Evolutionary conservation across 2,113 vertebrate species (phyloP).

Genomic region (Cathartes aura): DNA sequence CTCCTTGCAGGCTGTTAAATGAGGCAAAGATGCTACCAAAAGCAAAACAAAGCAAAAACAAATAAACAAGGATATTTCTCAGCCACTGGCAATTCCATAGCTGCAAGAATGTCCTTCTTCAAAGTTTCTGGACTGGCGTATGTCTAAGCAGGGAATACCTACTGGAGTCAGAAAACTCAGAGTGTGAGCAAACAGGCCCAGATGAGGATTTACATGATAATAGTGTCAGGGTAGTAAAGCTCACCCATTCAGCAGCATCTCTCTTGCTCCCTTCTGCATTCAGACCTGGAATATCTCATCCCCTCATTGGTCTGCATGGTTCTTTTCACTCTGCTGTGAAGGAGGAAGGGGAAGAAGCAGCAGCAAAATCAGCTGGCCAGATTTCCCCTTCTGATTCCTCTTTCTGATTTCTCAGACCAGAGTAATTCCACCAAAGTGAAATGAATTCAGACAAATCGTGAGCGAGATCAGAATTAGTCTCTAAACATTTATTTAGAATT

Average conservation of each 20-base stretch:
- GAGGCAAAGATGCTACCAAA: background rate
- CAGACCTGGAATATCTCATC: background rate
- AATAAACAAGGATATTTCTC: background rate
- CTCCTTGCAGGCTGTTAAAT: background rate
- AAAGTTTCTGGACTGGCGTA: background rate
- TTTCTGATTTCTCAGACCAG: background rate
- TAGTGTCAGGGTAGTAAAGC: background rate
- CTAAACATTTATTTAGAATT: slow-evolving; percentile 40
- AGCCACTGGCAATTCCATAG: background rate
- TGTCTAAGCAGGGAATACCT: background rate
- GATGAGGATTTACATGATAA: background rate
- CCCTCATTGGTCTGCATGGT: background rate
- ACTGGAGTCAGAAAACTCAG: background rate
- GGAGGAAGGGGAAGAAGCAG: background rate
- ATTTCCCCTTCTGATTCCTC: background rate
- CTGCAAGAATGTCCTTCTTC: background rate
- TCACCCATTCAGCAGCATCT: background rate
- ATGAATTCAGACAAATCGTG: background rate
- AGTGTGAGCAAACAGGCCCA: background rate
- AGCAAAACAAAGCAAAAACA: background rate
- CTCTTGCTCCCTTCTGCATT: background rate
- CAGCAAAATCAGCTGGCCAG: background rate
- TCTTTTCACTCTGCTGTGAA: background rate
- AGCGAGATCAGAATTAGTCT: background rate
- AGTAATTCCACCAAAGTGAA: background rate